Conservation (phyloP, 2,797 vertebrate genomes). For the Nyctalus aviator region DNA sequence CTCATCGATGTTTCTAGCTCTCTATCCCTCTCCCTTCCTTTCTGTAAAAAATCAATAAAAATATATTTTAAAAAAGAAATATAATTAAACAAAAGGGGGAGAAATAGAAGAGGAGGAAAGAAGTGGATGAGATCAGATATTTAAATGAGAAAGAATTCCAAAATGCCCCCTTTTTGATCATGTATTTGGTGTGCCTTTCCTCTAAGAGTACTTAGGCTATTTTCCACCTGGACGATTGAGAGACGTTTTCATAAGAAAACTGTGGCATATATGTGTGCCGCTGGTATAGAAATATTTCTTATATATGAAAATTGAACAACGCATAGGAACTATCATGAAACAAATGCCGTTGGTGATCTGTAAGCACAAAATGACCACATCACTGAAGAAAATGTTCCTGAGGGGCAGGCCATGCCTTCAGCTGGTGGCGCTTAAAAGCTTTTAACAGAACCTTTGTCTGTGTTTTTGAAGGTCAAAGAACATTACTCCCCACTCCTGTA, state of each 20-base stretch:
- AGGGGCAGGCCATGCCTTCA: not conserved
- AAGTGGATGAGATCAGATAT: not conserved
- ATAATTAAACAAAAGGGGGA: not conserved
- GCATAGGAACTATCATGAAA: not conserved
- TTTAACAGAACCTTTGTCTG: constrained; percentile 46
- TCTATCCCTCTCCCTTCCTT: no score
- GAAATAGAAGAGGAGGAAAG: not conserved
- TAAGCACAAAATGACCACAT: not conserved
- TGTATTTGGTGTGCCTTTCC: not conserved
- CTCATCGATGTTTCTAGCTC: no score
- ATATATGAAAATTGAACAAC: not conserved
- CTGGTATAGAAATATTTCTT: not conserved
- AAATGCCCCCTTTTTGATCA: not conserved
- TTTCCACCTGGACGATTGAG: not conserved
- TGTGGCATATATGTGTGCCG: not conserved
- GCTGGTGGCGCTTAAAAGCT: not conserved
- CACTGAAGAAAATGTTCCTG: not conserved
- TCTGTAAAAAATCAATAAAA: no score
- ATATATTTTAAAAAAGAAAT: not conserved
- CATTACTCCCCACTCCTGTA: constrained; percentile 90
- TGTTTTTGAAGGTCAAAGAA: constrained; percentile 92
- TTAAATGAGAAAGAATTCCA: constrained; percentile 12
- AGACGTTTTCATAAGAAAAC: constrained; percentile 23
- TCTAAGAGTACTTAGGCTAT: not conserved
- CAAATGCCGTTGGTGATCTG: not conserved